Evolutionary conservation across 2,113 vertebrate species (phyloP).

Genomic region (Sapayoa aenigma): DNA sequence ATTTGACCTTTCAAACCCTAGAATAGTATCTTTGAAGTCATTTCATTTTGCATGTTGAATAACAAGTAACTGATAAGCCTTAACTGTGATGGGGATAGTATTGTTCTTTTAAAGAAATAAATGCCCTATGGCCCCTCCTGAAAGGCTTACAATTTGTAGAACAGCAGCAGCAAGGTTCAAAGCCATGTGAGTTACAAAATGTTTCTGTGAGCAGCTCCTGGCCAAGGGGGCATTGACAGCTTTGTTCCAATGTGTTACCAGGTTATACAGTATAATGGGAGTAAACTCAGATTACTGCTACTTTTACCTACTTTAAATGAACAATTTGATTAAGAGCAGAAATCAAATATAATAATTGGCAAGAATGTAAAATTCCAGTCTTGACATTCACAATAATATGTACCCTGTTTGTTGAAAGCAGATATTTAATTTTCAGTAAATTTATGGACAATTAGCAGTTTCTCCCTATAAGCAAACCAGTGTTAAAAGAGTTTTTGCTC

Average conservation of each 20-base stretch:
- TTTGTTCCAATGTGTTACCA: background rate
- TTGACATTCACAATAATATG: background rate
- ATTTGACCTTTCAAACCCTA: background rate
- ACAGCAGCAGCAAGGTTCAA: background rate
- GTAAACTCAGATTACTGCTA: background rate
- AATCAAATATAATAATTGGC: background rate
- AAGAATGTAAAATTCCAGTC: background rate
- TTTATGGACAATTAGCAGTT: background rate
- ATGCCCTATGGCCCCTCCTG: background rate
- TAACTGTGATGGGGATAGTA: background rate
- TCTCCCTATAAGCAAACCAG: background rate
- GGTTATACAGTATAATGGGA: background rate
- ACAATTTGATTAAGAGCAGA: background rate
- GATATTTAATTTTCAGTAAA: background rate
- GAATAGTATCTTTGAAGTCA: background rate
- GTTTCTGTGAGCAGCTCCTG: background rate
- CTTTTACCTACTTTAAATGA: background rate
- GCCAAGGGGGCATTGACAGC: background rate
- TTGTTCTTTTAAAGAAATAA: background rate
- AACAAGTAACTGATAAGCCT: background rate
- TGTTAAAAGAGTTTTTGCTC: background rate
- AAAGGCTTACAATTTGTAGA: background rate
- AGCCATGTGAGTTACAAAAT: background rate
- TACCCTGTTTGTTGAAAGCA: background rate
- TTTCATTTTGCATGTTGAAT: background rate